Evolutionary conservation across 2,888 invertebrate genomes (phyloP).

Genomic region (Embidobia sp.): DNA sequence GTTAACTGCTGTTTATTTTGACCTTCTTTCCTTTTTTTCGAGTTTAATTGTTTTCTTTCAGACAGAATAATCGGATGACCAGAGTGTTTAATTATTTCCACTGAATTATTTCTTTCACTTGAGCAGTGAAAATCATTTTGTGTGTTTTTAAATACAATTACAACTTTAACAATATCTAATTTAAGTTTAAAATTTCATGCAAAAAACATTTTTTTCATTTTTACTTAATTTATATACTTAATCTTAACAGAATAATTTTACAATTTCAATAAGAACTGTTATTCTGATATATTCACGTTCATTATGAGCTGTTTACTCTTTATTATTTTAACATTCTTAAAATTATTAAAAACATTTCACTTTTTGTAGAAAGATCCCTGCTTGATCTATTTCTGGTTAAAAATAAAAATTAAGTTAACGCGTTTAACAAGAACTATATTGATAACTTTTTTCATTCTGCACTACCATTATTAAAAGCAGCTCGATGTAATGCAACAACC

Average conservation of each 20-base stretch:
- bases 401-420: conserved; percentile 33
- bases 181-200: no score
- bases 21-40: conserved; percentile 33
- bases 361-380: no score
- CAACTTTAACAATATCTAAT: no score
- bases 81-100: conserved; percentile 23
- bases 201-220: no score
- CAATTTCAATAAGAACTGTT: no score
- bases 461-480: conserved; percentile 29
- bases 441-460: conserved; percentile 54
- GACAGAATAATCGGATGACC: conserved; percentile 31
- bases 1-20: conserved; percentile 26
- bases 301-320: no score
- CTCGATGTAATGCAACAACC: conserved; percentile 19
- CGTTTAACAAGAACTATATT: conserved; percentile 49
- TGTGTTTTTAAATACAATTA: no score
- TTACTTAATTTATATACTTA: no score
- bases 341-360: no score
- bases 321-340: no score
- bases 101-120: conserved; percentile 12
- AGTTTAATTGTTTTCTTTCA: conserved; percentile 37
- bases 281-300: no score
- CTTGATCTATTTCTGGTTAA: not conserved
- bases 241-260: no score
- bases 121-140: not conserved